Conservation (phyloP, 2,113 vertebrate species). For the Mesocricetus auratus region DNA sequence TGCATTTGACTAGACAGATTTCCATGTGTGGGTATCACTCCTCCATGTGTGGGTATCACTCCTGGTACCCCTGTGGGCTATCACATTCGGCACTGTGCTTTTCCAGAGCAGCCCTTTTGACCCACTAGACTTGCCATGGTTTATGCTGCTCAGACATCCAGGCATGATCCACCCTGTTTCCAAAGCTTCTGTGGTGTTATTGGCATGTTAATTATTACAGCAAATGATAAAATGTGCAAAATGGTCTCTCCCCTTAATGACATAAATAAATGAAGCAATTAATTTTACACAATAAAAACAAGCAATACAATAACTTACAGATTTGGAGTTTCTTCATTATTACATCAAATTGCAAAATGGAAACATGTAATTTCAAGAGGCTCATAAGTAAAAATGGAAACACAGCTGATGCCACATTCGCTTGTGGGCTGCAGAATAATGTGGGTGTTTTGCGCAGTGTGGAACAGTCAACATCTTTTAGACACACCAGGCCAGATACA, state of each 20-base stretch:
- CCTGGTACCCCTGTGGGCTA: constrained; percentile 88
- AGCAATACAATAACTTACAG: constrained; percentile 92
- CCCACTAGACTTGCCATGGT: constrained; percentile 80
- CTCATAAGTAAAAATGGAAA: constrained; percentile 91
- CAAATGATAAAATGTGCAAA: constrained; percentile 89
- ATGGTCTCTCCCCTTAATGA: constrained; percentile 88
- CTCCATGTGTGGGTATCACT: constrained; percentile 90
- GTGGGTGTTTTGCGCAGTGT: constrained; percentile 81
- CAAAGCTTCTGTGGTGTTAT: constrained; percentile 84
- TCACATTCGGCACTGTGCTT: constrained; percentile 85
- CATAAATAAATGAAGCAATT: constrained; percentile 91
- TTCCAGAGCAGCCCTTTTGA: constrained; percentile 83
- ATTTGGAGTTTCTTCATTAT: constrained; percentile 91
- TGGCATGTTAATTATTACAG: constrained; percentile 90
- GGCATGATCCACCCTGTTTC: constrained; percentile 82
- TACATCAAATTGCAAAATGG: constrained; percentile 91
- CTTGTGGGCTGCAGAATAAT: constrained; percentile 84
- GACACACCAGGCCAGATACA: constrained; percentile 76
- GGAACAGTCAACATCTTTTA: constrained; percentile 79
- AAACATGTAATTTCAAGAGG: constrained; percentile 93
- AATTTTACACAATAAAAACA: constrained; percentile 92
- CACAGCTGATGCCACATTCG: constrained; percentile 90
- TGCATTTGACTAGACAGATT: constrained; percentile 84
- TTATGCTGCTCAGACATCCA: constrained; percentile 78
- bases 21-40: constrained; percentile 87